A percentile compares a stretch with the other conserved stretches of the same genome.
phyloP scores from a whole-genome alignment of 2,888 invertebrate genomes.

The Galerucella calmariensis region DNA sequence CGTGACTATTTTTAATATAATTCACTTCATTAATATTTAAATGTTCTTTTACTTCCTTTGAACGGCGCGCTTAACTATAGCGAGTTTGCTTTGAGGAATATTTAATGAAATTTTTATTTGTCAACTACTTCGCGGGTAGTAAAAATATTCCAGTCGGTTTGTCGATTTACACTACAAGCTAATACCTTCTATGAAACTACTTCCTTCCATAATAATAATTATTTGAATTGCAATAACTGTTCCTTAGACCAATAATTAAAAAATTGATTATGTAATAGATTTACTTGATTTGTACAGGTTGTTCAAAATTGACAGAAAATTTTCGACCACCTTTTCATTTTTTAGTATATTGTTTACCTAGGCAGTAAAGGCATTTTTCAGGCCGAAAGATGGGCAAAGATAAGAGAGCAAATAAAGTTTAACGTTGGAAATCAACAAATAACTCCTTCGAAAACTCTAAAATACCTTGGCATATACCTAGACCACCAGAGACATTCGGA shows the following conservation, averaged over 20 bases:
- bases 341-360: no score
- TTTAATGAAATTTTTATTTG: conserved; percentile 7
- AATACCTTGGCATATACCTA: no score
- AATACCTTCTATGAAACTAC: background rate
- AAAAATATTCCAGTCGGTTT: background rate
- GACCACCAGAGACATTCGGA: no score
- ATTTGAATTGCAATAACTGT: background rate
- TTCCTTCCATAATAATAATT: background rate
- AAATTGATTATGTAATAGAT: no score
- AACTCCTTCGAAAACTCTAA: no score
- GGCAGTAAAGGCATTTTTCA: no score
- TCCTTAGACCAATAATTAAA: background rate
- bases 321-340: no score
- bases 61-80: conserved; percentile 3
- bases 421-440: no score
- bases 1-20: conserved; percentile 28
- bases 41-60: conserved; percentile 13
- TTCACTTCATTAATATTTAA: conserved; percentile 12
- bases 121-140: background rate
- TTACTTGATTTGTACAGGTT: no score
- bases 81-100: background rate
- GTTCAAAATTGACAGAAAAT: no score
- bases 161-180: background rate
- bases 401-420: no score
- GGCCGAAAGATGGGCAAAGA: no score